phyloP scores from a whole-genome alignment of 2,888 invertebrate species.

The Yponomeuta plumbellus region DNA sequence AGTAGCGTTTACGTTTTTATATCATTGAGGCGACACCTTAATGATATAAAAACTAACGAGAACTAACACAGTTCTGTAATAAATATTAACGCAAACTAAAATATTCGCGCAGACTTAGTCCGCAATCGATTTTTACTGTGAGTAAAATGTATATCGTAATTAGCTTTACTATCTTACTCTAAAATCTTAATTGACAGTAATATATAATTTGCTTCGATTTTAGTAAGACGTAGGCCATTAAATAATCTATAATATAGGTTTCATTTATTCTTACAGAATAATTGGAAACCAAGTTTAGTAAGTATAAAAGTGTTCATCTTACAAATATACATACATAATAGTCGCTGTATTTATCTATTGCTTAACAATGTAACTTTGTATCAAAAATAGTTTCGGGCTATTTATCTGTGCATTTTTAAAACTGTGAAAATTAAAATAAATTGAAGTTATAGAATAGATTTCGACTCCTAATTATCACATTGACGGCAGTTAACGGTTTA shows the following conservation, averaged over 20 bases:
- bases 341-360: conserved; percentile 10
- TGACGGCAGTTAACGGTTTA: conserved; percentile 38
- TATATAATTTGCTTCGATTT: conserved; percentile 12
- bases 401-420: conserved; percentile 6
- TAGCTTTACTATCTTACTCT: conserved; percentile 14
- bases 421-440: not conserved
- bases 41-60: no score
- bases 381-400: conserved; percentile 16
- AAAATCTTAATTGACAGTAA: conserved; percentile 22
- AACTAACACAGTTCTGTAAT: not conserved
- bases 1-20: not conserved
- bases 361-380: conserved; percentile 14
- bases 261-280: conserved; percentile 2
- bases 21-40: not conserved
- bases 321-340: not conserved
- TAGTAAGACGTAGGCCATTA: conserved; percentile 1
- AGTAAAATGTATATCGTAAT: conserved; percentile 5
- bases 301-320: not conserved
- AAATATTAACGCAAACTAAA: not conserved
- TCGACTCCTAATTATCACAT: conserved; percentile 25
- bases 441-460: conserved; percentile 2
- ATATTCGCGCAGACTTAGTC: not conserved
- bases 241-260: not conserved
- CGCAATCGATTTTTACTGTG: not conserved
- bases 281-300: not conserved